These are phyloP conservation scores for Cerceris ruficornis DNA, from an alignment of 2,888 invertebrate species.

Conservation along the genomic window DNA sequence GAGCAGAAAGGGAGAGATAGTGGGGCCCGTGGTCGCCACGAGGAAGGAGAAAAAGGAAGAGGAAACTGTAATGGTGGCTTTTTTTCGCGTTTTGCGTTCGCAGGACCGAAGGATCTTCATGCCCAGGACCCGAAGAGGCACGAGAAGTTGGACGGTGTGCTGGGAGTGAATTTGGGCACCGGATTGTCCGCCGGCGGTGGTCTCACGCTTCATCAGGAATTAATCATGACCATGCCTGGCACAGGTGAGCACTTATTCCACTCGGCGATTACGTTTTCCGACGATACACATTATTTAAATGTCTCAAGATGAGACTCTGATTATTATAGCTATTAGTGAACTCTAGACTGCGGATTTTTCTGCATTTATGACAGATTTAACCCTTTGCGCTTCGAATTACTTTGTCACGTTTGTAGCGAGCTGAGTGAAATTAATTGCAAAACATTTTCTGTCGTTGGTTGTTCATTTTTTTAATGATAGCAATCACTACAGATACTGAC, in stretches of 20 bases:
- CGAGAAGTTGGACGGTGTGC: slow-evolving; percentile 82
- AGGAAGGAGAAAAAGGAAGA: slow-evolving; percentile 35
- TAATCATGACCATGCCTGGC: slow-evolving; percentile 80
- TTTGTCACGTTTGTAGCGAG: too few relatives aligned
- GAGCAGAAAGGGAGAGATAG: slow-evolving; percentile 42
- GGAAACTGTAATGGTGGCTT: slow-evolving; percentile 65
- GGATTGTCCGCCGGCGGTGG: slow-evolving; percentile 78
- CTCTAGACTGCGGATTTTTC: too few relatives aligned
- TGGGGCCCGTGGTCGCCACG: slow-evolving; percentile 16
- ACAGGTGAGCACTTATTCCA: slow-evolving; percentile 62
- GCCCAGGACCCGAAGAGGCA: slow-evolving; percentile 87
- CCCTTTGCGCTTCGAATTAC: too few relatives aligned
- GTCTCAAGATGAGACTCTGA: too few relatives aligned
- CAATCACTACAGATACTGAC: too few relatives aligned
- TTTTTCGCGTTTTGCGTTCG: slow-evolving; percentile 50
- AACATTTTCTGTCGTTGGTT: too few relatives aligned
- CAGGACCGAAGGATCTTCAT: slow-evolving; percentile 90
- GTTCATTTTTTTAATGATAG: too few relatives aligned
- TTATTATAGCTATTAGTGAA: too few relatives aligned
- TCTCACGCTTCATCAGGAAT: slow-evolving; percentile 79
- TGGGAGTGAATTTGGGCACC: slow-evolving; percentile 79
- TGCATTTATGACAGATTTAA: too few relatives aligned
- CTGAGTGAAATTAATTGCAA: too few relatives aligned
- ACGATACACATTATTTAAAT: too few relatives aligned
- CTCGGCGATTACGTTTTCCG: too few relatives aligned